Base-by-base conservation (phyloP, 64 coral and sea anemone species). In the Stichodactyla mertensii region DNA sequence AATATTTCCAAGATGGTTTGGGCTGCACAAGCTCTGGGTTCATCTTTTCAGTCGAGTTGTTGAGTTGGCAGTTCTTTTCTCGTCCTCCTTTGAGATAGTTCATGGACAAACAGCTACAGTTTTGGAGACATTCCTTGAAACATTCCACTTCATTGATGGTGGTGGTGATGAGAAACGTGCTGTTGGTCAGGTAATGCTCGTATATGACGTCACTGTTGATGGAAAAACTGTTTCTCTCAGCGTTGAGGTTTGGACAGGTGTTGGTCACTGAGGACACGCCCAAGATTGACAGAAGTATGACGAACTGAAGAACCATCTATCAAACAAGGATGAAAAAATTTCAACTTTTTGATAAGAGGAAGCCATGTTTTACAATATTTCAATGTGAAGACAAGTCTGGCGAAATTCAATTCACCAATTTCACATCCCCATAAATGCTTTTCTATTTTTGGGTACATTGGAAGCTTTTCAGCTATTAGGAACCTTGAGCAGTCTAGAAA, bases 61-160 rank as follows among this genome's bases (percentile, higher is more conserved):
- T 69, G 19, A 69, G 64, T 5, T n/a, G 64, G 64, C 64, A 69
- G 64, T 69, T 69, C 1, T 69, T 69, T 69, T 69, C 16, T 69
- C 5, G 64, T 69, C 20, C n/a, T 69, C 64, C n/a, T 20, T 69
- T 69, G 64, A 69, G 19, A 23, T 69, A 69, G 19, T 69, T 69
- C 64, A 69, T 69, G 19, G 64, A 69, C n/a, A 69, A 69, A 20
- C 64, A 69, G 64, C 64, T 69, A 69, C 64, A 69, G 64, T 69
- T 69, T 8, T 69, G 19, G 64, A 24, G 64, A 69, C 64, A 69
- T 69, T 69, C 64, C 19, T 20, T 69, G 64, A 69, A 69, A 23
- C 64, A 69, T 69, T 69, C 64, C n/a, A 69, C 64, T 24, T 69
- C 64, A 69, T 69, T 69, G 18, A 69, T 69, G n/a, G 64, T 69